Evolutionary conservation across 92 coral and sea anemone species (phyloP), one percentile per base, ranked within the genome.

Genomic region (Montipora capitata): DNA sequence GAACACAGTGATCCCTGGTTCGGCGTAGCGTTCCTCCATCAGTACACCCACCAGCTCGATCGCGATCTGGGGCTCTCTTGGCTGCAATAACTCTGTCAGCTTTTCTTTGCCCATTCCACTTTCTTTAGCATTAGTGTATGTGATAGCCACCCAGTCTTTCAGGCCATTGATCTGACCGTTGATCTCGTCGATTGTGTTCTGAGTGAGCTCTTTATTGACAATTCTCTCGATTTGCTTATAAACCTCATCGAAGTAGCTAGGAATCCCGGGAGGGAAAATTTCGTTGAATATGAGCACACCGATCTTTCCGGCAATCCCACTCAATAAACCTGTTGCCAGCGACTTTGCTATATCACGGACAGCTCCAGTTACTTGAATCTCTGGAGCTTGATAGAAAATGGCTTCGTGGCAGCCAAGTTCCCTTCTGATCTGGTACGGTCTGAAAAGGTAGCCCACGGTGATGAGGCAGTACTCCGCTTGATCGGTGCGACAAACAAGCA

Each of bases 231-330:
- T 85, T 56, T 85, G 20, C 17, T 85, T 84, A 68, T 84, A 84
- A 2, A 84, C 89, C 89, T 84, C 75, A 5, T 13, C 69, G 71
- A 84, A 84, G 89, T 84, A 84, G 75, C 84, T 84, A 7, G 89
- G 89, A 39, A 40, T n/a, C 72, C 89, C 89, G 38, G 89, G 84
- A 54, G 84, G 89, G 58, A 84, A 84, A 54, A 84, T 84, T 56
- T 3, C 73, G 9, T 84, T 17, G 63, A 84, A 84, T 18, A 73
- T 73, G 61, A 84, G 83, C 0, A 20, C 89, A 16, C 83, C 83
- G 40, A 75, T 39, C 63, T 67, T 81, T 9, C 61, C 59, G 4
- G 15, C 78, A 49, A 81, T 40, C 0, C 79, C 86, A 7, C 41
- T 67, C 78, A 81, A 17, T 40, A 81, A 81, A 43, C 61, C 86